phyloP scores from a whole-genome alignment of 2,113 vertebrate genomes.

The Albula goreensis region DNA sequence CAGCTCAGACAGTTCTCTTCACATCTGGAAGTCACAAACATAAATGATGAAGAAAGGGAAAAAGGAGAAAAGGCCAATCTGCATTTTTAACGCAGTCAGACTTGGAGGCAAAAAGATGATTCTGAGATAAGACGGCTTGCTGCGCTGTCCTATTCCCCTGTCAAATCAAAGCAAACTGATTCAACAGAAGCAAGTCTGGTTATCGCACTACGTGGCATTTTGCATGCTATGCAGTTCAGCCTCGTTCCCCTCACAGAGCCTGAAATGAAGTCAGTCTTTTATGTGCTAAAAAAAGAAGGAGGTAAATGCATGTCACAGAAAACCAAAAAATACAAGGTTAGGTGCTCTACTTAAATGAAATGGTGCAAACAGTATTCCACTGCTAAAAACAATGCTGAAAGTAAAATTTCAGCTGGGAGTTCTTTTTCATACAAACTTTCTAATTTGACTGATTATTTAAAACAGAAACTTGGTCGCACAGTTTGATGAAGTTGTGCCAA shows the following conservation, averaged over 20 bases:
- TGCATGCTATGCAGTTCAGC: slow-evolving; percentile 3
- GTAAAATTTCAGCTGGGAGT: neutral
- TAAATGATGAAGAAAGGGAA: slow-evolving; percentile 4
- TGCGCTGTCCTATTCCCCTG: neutral
- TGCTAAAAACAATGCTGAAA: neutral
- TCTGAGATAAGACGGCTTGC: neutral
- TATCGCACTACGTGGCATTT: neutral
- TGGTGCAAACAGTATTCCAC: neutral
- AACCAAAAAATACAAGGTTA: neutral
- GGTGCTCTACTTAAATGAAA: neutral
- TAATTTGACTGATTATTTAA: neutral
- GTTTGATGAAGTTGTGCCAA: neutral
- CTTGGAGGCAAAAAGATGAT: neutral
- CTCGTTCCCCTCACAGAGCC: neutral
- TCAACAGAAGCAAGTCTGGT: neutral
- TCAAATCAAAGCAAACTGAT: slow-evolving; percentile 9
- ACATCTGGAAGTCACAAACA: slow-evolving; percentile 69
- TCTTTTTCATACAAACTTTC: neutral
- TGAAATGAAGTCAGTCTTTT: neutral
- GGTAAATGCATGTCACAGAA: neutral
- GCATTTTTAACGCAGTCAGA: neutral
- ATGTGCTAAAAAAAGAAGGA: neutral
- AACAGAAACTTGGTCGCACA: neutral
- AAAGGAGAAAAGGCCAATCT: neutral
- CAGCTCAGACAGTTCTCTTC: slow-evolving; percentile 83